Conservation (phyloP, 2,888 invertebrate species). For the Lasioglossum zephyrum region DNA sequence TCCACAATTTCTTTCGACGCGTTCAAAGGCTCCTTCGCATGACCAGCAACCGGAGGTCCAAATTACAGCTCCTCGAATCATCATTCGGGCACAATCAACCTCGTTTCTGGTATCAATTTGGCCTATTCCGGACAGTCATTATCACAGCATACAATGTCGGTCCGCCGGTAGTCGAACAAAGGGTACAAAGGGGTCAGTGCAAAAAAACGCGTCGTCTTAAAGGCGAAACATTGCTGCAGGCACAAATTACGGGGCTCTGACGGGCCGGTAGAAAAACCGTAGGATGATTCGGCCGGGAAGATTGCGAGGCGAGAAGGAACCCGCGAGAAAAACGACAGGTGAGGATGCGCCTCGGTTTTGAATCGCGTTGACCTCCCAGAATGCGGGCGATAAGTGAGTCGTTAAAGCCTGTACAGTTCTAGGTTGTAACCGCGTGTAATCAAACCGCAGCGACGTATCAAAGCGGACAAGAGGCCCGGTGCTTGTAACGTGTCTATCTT, state of each 20-base stretch:
- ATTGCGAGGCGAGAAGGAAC: not conserved
- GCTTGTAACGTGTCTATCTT: slow-evolving; percentile 67
- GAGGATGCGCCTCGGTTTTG: slow-evolving; percentile 13
- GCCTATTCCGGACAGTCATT: not conserved
- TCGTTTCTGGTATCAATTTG: slow-evolving; percentile 6
- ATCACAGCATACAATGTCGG: not conserved
- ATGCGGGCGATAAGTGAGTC: slow-evolving; percentile 73
- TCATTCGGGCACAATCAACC: not conserved
- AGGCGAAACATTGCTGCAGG: not conserved
- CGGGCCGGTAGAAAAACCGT: not conserved
- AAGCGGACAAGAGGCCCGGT: slow-evolving; percentile 32
- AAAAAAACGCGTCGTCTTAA: not conserved
- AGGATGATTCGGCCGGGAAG: not conserved
- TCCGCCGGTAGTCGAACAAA: not conserved
- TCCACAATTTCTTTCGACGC: not conserved
- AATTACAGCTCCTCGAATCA: not conserved
- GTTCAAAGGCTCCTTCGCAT: not conserved
- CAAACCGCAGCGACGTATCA: slow-evolving; percentile 49
- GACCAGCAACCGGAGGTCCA: not conserved
- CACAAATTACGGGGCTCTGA: not conserved
- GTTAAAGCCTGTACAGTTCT: slow-evolving; percentile 64
- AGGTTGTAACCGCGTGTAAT: slow-evolving; percentile 61
- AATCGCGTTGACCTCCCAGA: slow-evolving; percentile 70
- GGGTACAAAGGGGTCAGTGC: not conserved
- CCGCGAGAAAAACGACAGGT: slow-evolving; percentile 5